phyloP scores from a whole-genome alignment of 2,888 invertebrate species.

The Nemapogon koenigi region DNA sequence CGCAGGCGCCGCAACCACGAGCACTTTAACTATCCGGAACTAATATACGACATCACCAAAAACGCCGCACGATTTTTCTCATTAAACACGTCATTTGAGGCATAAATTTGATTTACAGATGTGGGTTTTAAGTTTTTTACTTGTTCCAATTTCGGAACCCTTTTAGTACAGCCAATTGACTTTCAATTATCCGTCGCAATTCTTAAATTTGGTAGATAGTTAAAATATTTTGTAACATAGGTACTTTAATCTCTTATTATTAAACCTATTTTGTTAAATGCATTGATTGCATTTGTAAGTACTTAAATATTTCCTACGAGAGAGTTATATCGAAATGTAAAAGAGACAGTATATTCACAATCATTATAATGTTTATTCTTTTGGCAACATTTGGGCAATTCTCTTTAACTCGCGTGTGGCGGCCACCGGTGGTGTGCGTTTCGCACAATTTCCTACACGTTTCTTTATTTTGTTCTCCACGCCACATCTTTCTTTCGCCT shows the following conservation, averaged over 20 bases:
- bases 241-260: too few relatives aligned
- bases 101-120: slow-evolving; percentile 23
- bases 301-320: too few relatives aligned
- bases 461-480: slow-evolving; percentile 32
- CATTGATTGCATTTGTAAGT: too few relatives aligned
- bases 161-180: slow-evolving; percentile 6
- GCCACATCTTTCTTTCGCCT: slow-evolving; percentile 29
- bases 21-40: slow-evolving; percentile 51
- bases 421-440: slow-evolving; percentile 30
- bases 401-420: slow-evolving; percentile 31
- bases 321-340: too few relatives aligned
- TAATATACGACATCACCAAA: slow-evolving; percentile 38
- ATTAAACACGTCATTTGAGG: slow-evolving; percentile 31
- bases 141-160: slow-evolving; percentile 3
- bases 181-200: slow-evolving; percentile 4
- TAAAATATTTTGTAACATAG: too few relatives aligned
- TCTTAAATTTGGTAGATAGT: too few relatives aligned
- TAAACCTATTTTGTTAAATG: too few relatives aligned
- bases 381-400: too few relatives aligned
- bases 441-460: slow-evolving; percentile 35
- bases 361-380: too few relatives aligned
- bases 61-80: slow-evolving; percentile 31
- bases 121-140: slow-evolving; percentile 5
- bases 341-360: too few relatives aligned
- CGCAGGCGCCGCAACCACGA: too few relatives aligned